Evolutionary conservation across 2,888 invertebrate species (phyloP), one percentile per base, ranked within the genome.

Genomic region (Nymphalis c-album): DNA sequence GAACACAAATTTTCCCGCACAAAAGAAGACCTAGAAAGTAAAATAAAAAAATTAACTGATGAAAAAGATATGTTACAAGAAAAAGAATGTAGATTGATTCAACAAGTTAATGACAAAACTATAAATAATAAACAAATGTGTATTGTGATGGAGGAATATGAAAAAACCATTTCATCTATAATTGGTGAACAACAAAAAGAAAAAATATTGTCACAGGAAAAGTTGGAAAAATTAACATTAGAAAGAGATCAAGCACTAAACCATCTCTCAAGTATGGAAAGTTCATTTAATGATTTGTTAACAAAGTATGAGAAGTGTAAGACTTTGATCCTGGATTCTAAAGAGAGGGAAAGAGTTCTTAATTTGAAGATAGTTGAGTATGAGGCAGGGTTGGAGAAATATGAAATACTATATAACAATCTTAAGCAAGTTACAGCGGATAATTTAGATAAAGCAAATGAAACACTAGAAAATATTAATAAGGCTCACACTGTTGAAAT

Each of bases 401-500:
- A 96, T 85, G 97, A 97, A 80, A 94, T 95, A 70, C 94, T 96
- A 82, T 97, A 98, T 83, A 95, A 96, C 71, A 95, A 95, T 76
- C 93, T 98, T 71, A 97, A 97, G 86, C 94, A 95, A 76, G 95
- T 97, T 77, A 98, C 98, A 63, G 95, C 96, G 85, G 95, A 96
- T 72, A 97, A 96, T 85, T 93, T 98, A 74, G 95, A 82, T 51
- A 89, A 88, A 75, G 91, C 91, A 35, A 98, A 97, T 89, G 94
- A 95, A 81, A 98, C 98, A 81, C 93, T 98, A 77, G 96, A 96
- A 63, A 93, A 93, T 61, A 91, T 95, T 68, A 95, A 94, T 76
- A 95, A 95, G 77, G 94, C 94, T 71, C 95, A 96, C 78, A 95
- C 95, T 80, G 92, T 94, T 66, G 98, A 98, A 87, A 93, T 95